Conservation (phyloP, 2,888 invertebrate genomes). For the Ennomos quercinarius region DNA sequence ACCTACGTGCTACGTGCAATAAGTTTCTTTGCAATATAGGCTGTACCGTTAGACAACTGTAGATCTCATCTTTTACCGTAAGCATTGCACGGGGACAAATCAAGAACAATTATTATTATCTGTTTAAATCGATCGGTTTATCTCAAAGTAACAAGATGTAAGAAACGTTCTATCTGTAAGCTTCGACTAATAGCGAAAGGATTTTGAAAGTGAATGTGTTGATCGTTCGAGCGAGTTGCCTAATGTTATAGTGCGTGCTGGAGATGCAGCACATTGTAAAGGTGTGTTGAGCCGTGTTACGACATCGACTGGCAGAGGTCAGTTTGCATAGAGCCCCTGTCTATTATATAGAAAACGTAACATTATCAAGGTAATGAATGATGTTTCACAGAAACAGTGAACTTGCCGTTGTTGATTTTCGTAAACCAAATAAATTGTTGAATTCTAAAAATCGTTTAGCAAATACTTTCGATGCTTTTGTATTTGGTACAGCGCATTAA, state of each 20-base stretch:
- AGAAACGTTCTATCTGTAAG: slow-evolving; percentile 3
- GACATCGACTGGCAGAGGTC: slow-evolving; percentile 46
- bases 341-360: slow-evolving; percentile 25
- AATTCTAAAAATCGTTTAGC: background rate
- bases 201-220: slow-evolving; percentile 68
- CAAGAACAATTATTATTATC: background rate
- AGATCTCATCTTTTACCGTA: slow-evolving; percentile 39
- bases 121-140: background rate
- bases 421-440: background rate
- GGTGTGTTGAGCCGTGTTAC: slow-evolving; percentile 49
- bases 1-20: slow-evolving; percentile 9
- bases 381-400: slow-evolving; percentile 22
- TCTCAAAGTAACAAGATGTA: background rate
- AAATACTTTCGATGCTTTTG: background rate
- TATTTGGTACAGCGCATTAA: slow-evolving; percentile 1
- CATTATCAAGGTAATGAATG: slow-evolving; percentile 34
- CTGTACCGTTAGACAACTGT: slow-evolving; percentile 38
- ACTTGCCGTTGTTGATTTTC: slow-evolving; percentile 22
- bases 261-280: slow-evolving; percentile 52
- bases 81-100: slow-evolving; percentile 24
- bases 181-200: slow-evolving; percentile 48
- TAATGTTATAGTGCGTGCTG: slow-evolving; percentile 49
- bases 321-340: slow-evolving; percentile 39
- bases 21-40: slow-evolving; percentile 25
- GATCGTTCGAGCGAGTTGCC: slow-evolving; percentile 46